Percentiles rank a stretch among this genome's conserved stretches.
Conservation (phyloP, 2,888 invertebrate genomes). For the Tortrix viridana region DNA sequence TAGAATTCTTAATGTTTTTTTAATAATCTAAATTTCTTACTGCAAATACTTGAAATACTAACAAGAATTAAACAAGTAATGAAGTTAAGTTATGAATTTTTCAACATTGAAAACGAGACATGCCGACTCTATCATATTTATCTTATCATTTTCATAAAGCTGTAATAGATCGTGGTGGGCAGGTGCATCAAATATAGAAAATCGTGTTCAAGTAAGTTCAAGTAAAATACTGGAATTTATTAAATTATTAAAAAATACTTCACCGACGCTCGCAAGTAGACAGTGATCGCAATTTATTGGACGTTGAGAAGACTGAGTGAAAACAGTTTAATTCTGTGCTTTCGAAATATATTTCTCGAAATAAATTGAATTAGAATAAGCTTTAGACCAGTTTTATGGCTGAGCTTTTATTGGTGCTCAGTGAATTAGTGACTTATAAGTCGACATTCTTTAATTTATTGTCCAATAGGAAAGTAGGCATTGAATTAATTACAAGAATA, state of each 20-base stretch:
- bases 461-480: constrained; percentile 25
- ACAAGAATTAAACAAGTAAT: no score
- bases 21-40: no score
- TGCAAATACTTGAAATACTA: no score
- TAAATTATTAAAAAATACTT: constrained; percentile 54
- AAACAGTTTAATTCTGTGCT: constrained; percentile 63
- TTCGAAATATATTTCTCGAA: constrained; percentile 61
- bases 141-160: constrained; percentile 12
- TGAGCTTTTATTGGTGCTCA: constrained; percentile 50
- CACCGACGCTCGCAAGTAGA: constrained; percentile 49
- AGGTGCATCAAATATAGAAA: constrained; percentile 31
- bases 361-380: constrained; percentile 72
- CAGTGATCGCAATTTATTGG: constrained; percentile 72
- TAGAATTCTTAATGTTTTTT: no score
- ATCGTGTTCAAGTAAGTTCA: constrained; percentile 17
- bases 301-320: constrained; percentile 61
- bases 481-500: constrained; percentile 15
- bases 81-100: no score
- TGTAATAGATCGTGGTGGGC: constrained; percentile 26
- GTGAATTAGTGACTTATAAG: constrained; percentile 67
- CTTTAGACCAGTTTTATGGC: constrained; percentile 73
- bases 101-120: background rate
- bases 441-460: constrained; percentile 37
- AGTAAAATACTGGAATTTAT: constrained; percentile 28
- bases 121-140: background rate